Conservation (phyloP, 1,140 invertebrate species). For the Polypedilum pembai region DNA sequence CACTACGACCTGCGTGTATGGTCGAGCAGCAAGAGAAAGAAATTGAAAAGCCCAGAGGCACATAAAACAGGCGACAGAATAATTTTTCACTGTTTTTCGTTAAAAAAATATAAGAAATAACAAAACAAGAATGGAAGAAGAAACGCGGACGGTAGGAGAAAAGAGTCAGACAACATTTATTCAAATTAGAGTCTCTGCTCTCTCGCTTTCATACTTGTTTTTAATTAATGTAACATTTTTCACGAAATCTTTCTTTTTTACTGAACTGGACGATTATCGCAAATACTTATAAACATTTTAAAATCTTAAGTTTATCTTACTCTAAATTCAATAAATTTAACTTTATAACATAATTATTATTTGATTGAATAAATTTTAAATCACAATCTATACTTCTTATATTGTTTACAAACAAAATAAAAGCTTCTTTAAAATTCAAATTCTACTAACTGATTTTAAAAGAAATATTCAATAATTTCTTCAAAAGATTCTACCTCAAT, state of each 20-base stretch:
- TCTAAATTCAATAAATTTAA: too few relatives aligned
- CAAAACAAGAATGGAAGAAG: neutral
- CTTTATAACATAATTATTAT: too few relatives aligned
- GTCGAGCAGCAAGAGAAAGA: neutral
- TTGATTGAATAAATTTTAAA: too few relatives aligned
- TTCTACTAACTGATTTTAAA: too few relatives aligned
- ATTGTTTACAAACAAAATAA: too few relatives aligned
- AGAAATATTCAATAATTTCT: too few relatives aligned
- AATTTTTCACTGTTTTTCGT: slow-evolving; percentile 21
- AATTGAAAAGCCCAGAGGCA: slow-evolving; percentile 4
- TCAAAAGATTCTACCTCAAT: too few relatives aligned
- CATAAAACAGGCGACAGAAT: slow-evolving; percentile 24
- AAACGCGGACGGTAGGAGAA: neutral
- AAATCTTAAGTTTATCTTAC: too few relatives aligned
- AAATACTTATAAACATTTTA: too few relatives aligned
- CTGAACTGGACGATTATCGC: too few relatives aligned
- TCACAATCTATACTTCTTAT: too few relatives aligned
- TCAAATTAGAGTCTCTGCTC: slow-evolving; percentile 21
- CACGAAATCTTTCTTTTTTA: neutral
- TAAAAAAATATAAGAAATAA: neutral
- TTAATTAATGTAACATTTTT: slow-evolving; percentile 24
- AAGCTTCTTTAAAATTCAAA: too few relatives aligned
- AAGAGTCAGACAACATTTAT: slow-evolving; percentile 22
- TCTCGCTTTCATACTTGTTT: slow-evolving; percentile 9
- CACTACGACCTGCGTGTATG: slow-evolving; percentile 2